Evolutionary conservation across 2,797 vertebrate genomes (phyloP).

Genomic region (Takifugu ocellatus): DNA sequence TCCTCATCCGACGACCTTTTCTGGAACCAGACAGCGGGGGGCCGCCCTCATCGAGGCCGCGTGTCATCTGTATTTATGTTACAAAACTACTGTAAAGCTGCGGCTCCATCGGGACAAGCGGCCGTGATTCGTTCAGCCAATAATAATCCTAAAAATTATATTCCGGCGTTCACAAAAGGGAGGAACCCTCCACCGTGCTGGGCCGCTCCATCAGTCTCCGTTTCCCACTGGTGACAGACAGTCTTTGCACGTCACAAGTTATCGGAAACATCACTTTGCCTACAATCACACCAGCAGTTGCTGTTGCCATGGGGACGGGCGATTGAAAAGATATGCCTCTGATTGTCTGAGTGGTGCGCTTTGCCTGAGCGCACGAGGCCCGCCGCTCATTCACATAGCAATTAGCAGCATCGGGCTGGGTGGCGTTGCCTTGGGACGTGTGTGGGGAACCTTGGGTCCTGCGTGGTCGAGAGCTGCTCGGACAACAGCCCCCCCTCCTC

Average conservation of each 20-base stretch:
- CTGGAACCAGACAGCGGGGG: too few species aligned
- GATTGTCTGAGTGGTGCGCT: slow-evolving; percentile 62
- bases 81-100: too few species aligned
- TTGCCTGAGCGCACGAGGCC: slow-evolving; percentile 37
- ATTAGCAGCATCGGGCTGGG: slow-evolving; percentile 36
- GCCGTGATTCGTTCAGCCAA: too few species aligned
- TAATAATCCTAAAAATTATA: too few species aligned
- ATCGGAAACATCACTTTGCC: slow-evolving; percentile 52
- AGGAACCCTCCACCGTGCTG: too few species aligned
- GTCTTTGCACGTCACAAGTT: slow-evolving; percentile 44
- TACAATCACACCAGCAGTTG: slow-evolving; percentile 52
- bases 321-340: slow-evolving; percentile 53
- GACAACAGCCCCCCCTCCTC: slow-evolving; percentile 47
- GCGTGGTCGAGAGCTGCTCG: not conserved
- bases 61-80: too few species aligned
- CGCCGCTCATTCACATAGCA: slow-evolving; percentile 46
- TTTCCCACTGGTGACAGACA: slow-evolving; percentile 2
- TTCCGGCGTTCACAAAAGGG: too few species aligned
- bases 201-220: not conserved
- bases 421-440: slow-evolving; percentile 31
- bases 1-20: too few species aligned
- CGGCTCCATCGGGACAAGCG: too few species aligned
- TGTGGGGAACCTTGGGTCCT: slow-evolving; percentile 42
- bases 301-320: slow-evolving; percentile 67
- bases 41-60: too few species aligned